A percentile compares a stretch with the other conserved stretches of the same genome.
These are phyloP conservation scores for Brachypodius melanocephalos DNA, from an alignment of 2,113 vertebrate species.

Conservation along the genomic window DNA sequence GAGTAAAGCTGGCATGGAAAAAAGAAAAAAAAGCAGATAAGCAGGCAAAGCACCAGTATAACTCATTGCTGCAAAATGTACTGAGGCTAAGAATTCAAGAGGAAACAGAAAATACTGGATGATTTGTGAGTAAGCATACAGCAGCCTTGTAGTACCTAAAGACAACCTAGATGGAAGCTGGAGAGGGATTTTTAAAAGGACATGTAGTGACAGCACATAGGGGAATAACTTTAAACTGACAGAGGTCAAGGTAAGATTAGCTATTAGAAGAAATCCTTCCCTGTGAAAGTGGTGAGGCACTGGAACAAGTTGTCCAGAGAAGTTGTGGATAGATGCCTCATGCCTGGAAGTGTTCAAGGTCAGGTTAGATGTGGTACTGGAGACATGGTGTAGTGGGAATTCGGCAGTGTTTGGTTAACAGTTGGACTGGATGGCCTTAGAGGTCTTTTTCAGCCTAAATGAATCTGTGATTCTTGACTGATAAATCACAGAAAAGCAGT, in stretches of 20 bases:
- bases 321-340: not conserved
- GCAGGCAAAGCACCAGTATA: not conserved
- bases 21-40: not conserved
- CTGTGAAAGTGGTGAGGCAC: not conserved
- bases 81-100: not conserved
- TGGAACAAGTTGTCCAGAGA: not conserved
- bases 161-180: rapidly evolving
- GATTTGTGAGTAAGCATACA: not conserved
- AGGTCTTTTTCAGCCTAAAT: not conserved
- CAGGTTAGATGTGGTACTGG: not conserved
- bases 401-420: not conserved
- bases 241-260: not conserved
- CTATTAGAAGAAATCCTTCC: not conserved
- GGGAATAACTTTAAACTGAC: not conserved
- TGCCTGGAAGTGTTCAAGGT: not conserved
- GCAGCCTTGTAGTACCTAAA: not conserved
- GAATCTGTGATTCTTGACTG: not conserved
- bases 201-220: not conserved
- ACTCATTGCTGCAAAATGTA: not conserved
- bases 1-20: not conserved
- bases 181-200: not conserved
- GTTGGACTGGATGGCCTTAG: not conserved
- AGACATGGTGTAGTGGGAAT: not conserved
- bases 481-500: not conserved
- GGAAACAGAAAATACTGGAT: not conserved